These are phyloP conservation scores for Anseranas semipalmata DNA, from an alignment of 2,113 vertebrate genomes.

Conservation along the genomic window DNA sequence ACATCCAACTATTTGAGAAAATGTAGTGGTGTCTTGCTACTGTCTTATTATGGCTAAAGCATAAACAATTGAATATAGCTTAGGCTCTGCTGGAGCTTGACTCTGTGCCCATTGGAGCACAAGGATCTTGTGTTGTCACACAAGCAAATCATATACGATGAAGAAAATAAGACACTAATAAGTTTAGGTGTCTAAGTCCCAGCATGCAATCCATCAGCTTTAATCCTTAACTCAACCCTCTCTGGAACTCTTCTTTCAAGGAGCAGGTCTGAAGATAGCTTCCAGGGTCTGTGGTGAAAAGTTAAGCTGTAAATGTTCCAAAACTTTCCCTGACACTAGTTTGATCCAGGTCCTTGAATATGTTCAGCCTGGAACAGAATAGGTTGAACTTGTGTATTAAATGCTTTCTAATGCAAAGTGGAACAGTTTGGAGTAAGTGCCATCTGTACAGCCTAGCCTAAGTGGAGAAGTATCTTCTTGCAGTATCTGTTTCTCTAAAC, in stretches of 20 bases:
- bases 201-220: background rate
- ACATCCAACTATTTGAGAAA: background rate
- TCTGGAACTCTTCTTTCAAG: background rate
- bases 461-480: background rate
- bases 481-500: background rate
- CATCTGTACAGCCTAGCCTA: constrained; percentile 24
- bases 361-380: constrained; percentile 25
- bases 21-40: background rate
- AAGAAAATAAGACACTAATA: background rate
- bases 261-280: background rate
- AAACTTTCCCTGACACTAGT: background rate
- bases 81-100: background rate
- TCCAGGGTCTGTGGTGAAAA: background rate
- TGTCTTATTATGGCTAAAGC: background rate
- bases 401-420: background rate
- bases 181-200: background rate
- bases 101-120: background rate
- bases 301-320: background rate
- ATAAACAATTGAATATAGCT: background rate
- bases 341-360: background rate
- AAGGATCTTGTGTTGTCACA: background rate
- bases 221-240: background rate
- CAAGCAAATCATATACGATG: background rate
- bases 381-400: constrained; percentile 6
- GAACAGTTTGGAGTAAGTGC: background rate